Conservation (phyloP, 2,113 vertebrate species). For the Clarias batrachus region DNA sequence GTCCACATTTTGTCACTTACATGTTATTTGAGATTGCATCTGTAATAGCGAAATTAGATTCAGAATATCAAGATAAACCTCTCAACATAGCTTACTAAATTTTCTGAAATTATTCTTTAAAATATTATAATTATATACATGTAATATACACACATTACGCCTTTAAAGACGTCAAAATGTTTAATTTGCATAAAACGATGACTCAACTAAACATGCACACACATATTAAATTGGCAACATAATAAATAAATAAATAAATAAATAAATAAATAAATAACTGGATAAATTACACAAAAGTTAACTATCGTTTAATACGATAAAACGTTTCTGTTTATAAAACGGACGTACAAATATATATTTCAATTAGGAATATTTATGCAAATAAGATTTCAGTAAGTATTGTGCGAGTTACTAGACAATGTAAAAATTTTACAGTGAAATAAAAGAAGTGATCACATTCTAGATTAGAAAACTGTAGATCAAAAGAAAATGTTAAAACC, state of each 20-base stretch:
- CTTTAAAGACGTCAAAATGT: background rate
- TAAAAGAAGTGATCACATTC: background rate
- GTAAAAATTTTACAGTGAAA: background rate
- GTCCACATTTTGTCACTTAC: background rate
- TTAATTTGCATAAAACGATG: background rate
- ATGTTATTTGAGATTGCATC: background rate
- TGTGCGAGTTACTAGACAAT: background rate
- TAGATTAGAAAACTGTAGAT: background rate
- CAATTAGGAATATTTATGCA: background rate
- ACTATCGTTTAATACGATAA: background rate
- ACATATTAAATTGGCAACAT: background rate
- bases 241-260: background rate
- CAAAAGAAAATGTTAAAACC: background rate
- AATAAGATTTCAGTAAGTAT: background rate
- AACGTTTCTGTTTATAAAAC: background rate
- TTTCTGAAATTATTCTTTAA: background rate
- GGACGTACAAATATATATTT: background rate
- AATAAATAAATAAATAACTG: background rate
- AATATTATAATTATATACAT: background rate
- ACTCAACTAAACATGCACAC: background rate
- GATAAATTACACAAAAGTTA: background rate
- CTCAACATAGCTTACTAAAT: background rate
- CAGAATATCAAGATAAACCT: background rate
- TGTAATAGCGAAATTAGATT: background rate
- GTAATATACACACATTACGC: too few species aligned